Evolutionary conservation across 2,888 invertebrate genomes (phyloP), one percentile per base, ranked within the genome.

Genomic region (Rhaphigaster nebulosa): DNA sequence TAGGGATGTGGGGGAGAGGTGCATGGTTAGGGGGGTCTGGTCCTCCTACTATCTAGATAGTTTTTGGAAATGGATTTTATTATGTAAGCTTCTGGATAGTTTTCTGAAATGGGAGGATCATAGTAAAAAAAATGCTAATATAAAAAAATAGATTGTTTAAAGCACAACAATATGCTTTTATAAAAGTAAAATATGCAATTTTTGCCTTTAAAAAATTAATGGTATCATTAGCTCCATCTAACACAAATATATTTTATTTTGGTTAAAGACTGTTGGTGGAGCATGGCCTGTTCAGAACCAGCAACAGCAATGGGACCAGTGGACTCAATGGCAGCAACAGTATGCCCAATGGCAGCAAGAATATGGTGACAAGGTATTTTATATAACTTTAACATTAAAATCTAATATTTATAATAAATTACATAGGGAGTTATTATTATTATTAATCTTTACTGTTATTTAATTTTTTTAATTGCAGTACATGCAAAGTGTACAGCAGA

Each of bases 241-340:
- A 38, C 4, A 29, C 29, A 15, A 76, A 38, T 76, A 20, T 38
- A 52, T 76, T 89, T 65, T 70, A 70, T 89, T 56, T 45, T 76
- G n/a, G 52, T 54, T 34, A 41, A 3, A 88, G 60, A 56, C 88
- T 50, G 89, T 76, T 76, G 90, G 41, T n/a, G 76, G 41, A 54
- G 91, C 89, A 34, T 92, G 92, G 92, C 90, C 92, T 29, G 90
- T 91, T 80, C 96, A 96, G 95, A 95, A 96, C 92, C 96, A 96
- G 92, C 96, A 96, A 95, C 95, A 96, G 20, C 96, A 96, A 92
- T 97, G 96, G 96, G 96, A 97, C 93, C 96, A 96, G 93, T 97
- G 96, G 94, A 95, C 96, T 88, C 96, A 96, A 93, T 96, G 96
- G 96, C 93, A 93, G 70, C 93, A 93, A 90, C 93, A 93, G 90